Evolutionary conservation across 2,888 invertebrate species (phyloP), one percentile per base, ranked within the genome.

Genomic region (Nomada ferruginata): DNA sequence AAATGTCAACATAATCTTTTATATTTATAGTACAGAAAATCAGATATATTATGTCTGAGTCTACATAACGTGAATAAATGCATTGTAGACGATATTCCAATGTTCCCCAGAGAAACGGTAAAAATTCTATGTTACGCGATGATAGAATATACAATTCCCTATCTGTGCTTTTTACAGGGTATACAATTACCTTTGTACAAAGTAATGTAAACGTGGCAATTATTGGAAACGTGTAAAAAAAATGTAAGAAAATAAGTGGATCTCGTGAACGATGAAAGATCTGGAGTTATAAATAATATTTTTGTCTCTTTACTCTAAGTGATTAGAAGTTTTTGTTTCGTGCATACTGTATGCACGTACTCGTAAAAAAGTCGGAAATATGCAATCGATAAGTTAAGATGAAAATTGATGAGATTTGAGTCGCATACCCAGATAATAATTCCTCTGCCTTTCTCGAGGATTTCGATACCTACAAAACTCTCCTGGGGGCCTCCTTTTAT

Each of bases 31-130:
- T 70, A 76, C 70, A 74, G 57, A 81, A 26, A 74, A 82, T 76
- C 57, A 77, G 72, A 64, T 71, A 63, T 66, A 66, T 50, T n/a
- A 26, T 55, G 18, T 36, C 60, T 18, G 69, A 11, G 80, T 83
- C 64, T 59, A 80, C 52, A 71, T 72, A 79, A 63, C 82, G 73
- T 71, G 53, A 78, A 69, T 88, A 88, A 88, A 86, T 88, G 87
- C 88, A 86, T 60, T 77, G 74, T 69, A 77, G 69, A 83, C 42
- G 36, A 74, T 44, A 23, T 72, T 61, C 52, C 44, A 69, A 70
- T 71, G 63, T 64, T 36, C 70, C 79, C 76, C 85, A 79, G 78
- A 79, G 61, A 80, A 65, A 72, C 61, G 23, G 26, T 60, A 57
- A 78, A 69, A 63, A 57, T 20, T 76, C 26, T 72, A 72, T 80